Conservation (phyloP, 2,888 invertebrate genomes). For the Endomychus coccineus region DNA sequence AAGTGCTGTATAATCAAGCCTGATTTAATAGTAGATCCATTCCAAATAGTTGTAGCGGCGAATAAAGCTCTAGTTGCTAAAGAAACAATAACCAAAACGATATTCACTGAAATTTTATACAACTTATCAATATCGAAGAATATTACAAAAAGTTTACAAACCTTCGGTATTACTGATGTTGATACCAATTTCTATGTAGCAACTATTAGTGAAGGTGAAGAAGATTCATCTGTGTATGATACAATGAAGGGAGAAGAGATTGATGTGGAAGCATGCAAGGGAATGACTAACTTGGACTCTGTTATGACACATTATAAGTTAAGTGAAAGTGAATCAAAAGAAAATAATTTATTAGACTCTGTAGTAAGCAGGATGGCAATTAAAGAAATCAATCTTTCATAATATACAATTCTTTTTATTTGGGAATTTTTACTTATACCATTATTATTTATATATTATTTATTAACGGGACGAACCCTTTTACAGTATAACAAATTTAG, state of each 20-base stretch:
- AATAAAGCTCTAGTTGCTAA: conserved; percentile 56
- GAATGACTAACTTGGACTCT: conserved; percentile 45
- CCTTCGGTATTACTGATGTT: conserved; percentile 53
- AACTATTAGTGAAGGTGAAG: conserved; percentile 37
- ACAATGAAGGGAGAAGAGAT: conserved; percentile 49
- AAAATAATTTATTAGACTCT: conserved; percentile 48
- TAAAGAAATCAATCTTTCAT: too few relatives aligned
- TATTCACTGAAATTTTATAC: conserved; percentile 60
- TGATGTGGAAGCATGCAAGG: conserved; percentile 44
- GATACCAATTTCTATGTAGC: conserved; percentile 46
- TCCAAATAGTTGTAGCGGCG: conserved; percentile 57
- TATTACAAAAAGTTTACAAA: conserved; percentile 58
- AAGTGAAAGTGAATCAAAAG: conserved; percentile 44
- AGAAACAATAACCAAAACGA: conserved; percentile 53
- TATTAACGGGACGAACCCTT: too few relatives aligned
- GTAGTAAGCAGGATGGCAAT: conserved; percentile 61
- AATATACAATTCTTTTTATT: too few relatives aligned
- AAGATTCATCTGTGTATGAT: conserved; percentile 28
- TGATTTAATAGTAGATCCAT: conserved; percentile 52
- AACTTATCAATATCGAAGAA: conserved; percentile 62
- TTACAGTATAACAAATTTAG: too few relatives aligned
- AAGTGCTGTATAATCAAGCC: conserved; percentile 58
- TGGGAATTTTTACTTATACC: too few relatives aligned
- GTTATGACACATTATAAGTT: conserved; percentile 58
- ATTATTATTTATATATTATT: too few relatives aligned